Evolutionary conservation across 1,140 invertebrate genomes (phyloP), one percentile per base, ranked within the genome.

Genomic region (Andrena cerasifolii): DNA sequence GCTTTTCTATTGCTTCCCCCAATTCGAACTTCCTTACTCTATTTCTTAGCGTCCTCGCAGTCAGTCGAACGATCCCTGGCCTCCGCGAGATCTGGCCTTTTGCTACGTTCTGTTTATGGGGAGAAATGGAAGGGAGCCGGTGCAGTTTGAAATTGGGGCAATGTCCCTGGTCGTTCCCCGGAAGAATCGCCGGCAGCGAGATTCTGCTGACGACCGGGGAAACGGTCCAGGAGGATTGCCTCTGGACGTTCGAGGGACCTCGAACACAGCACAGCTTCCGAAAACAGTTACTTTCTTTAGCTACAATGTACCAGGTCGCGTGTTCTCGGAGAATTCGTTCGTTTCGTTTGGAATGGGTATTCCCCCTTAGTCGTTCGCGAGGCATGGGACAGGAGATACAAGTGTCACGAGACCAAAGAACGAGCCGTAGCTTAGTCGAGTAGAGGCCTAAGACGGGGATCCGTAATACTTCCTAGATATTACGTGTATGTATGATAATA

Each of bases 401-500:
- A 31, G 66, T 75, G 74, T 80, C 73, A 84, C 74, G 83, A n/a
- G n/a, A 85, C 83, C 83, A 85, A 85, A 81, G 16, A 74, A 51
- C 24, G 33, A 74, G 40, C n/a, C 43, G 79, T 81, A 84, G 74
- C 33, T 24, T 84, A 83, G 76, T 70, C 76, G 51, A 62, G 78
- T 79, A 78, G 78, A 79, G 66, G 78, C 66, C 76, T 84, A 80
- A 86, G 63, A 70, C 58, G 58, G 74, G 28, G 53, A 79, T 79
- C 58, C 75, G 63, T 83, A 80, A 70, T 83, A 85, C 36, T 82
- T 79, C 67, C 70, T 86, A 86, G 71, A 79, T 80, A 85, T 80
- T 87, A 80, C 65, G 61, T 86, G 54, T 84, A 83, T 78, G 67
- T 83, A 80, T 70, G 61, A 65, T 77, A 65, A 77, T 71, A 66